These are phyloP conservation scores for Caenorhabditis parvicauda DNA, from an alignment of 2,888 invertebrate species.

Conservation along the genomic window DNA sequence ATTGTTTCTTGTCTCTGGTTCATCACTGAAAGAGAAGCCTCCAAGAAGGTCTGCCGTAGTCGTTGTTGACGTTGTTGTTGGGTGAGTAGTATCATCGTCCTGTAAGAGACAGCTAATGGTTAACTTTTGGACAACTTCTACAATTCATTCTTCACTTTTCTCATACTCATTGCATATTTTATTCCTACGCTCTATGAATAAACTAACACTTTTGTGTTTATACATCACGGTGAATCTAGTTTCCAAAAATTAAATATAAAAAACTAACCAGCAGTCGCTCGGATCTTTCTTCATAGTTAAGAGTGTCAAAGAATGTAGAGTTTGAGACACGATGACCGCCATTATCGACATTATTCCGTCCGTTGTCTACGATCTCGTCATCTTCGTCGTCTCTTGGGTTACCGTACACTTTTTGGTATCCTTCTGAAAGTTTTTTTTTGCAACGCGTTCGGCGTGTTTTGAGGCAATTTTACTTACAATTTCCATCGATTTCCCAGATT, in stretches of 20 bases:
- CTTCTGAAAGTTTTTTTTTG: slow-evolving; percentile 9
- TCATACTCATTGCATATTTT: neutral
- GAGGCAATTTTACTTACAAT: neutral
- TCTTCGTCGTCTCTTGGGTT: slow-evolving; percentile 21
- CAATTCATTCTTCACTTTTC: neutral
- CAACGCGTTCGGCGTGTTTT: neutral
- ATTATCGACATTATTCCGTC: neutral
- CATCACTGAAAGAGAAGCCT: slow-evolving; percentile 7
- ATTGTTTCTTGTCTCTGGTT: neutral
- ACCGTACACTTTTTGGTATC: slow-evolving; percentile 20
- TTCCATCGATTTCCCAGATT: neutral
- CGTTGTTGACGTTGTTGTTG: too few species aligned
- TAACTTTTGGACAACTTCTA: neutral
- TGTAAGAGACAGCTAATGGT: neutral
- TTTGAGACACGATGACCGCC: neutral
- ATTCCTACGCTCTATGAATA: too few species aligned
- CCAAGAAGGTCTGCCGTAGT: slow-evolving; percentile 15
- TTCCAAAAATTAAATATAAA: neutral
- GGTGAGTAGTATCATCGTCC: too few species aligned
- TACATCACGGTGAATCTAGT: neutral
- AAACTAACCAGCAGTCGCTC: slow-evolving; percentile 13
- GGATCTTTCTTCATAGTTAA: neutral
- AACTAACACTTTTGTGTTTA: neutral
- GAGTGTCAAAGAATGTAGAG: slow-evolving; percentile 20
- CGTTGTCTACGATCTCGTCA: neutral